These are phyloP conservation scores for Agrypnus murinus DNA, from an alignment of 2,888 invertebrate species.

Conservation along the genomic window DNA sequence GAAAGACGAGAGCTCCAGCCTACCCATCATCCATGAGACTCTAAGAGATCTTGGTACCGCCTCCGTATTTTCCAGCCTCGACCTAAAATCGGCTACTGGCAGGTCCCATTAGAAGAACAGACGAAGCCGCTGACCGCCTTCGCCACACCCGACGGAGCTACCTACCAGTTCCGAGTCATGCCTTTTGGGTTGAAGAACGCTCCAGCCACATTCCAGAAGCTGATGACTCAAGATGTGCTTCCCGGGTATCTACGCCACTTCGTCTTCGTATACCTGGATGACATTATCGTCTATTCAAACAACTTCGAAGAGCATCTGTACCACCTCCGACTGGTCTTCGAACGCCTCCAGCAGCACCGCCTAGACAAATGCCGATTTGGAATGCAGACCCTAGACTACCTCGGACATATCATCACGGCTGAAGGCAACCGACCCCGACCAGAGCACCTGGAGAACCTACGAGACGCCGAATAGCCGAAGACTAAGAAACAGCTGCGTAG, in stretches of 20 bases:
- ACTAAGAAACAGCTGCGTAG: slow-evolving; percentile 26
- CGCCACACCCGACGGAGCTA: slow-evolving; percentile 61
- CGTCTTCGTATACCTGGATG: slow-evolving; percentile 57
- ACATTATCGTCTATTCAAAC: slow-evolving; percentile 55
- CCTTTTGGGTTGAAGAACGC: slow-evolving; percentile 58
- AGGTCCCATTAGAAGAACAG: slow-evolving; percentile 35
- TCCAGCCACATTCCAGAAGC: slow-evolving; percentile 57
- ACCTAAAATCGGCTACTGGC: background rate
- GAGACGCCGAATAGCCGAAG: background rate
- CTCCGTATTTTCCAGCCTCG: slow-evolving; percentile 3
- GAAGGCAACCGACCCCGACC: background rate
- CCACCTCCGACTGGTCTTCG: slow-evolving; percentile 52
- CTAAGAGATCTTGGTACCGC: background rate
- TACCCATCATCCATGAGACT: slow-evolving; percentile 59
- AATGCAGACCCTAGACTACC: slow-evolving; percentile 23
- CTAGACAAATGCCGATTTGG: slow-evolving; percentile 42
- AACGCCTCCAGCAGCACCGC: slow-evolving; percentile 48
- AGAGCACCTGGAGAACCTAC: slow-evolving; percentile 16
- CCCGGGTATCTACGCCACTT: slow-evolving; percentile 48
- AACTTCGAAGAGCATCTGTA: slow-evolving; percentile 51
- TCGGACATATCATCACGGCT: slow-evolving; percentile 45
- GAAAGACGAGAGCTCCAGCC: slow-evolving; percentile 59
- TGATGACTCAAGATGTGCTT: slow-evolving; percentile 48
- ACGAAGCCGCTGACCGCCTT: slow-evolving; percentile 52
- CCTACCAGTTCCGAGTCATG: slow-evolving; percentile 53